Evolutionary conservation across 2,113 vertebrate genomes (phyloP), one percentile per base, ranked within the genome.

Genomic region (Monarcha castaneiventris): DNA sequence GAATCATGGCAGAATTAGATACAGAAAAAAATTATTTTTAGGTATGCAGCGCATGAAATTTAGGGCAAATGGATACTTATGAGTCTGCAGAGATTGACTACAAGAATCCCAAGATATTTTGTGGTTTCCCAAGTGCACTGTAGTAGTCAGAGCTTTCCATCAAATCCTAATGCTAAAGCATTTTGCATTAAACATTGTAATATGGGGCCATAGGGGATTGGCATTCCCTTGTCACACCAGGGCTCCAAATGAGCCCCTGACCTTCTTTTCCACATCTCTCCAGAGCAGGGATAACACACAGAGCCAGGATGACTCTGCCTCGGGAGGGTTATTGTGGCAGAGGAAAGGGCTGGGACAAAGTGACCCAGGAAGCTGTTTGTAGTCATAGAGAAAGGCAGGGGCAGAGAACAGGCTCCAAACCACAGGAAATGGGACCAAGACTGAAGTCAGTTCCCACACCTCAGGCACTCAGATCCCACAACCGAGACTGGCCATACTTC

Each of bases 201-300:
- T 12, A 6, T 13, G 37, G 10, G 13, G 21, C 8, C 15, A 2
- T 16, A 5, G 48, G 51, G 20, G 22, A 39, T 0, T 78, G 25
- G 26, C 41, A 58, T 73, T 79, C 35, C 14, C 20, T 51, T 27
- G 17, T 41, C 56, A 29, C 22, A 25, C 8, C 48, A 55, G 26
- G 10, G 19, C 14, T 74, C 49, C n/a, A 54, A 16, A 37, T 12
- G 14, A 26, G 11, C 5, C 39, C 21, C 13, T 41, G 56, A 10
- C 6, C 8, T 79, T 48, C 41, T 71, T 89, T 59, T 35, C 26
- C 30, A 48, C 30, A 39, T 11, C 33, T 77, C 10, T 1, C 7
- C 63, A 52, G 48, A 51, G 17, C 7, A 29, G 9, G 11, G 25
- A 29, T 16, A 35, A 12, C 14, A 33, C 48, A 33, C 2, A 62